These are phyloP conservation scores for Bufo gargarizans DNA, from an alignment of 2,113 vertebrate genomes.

Conservation along the genomic window DNA sequence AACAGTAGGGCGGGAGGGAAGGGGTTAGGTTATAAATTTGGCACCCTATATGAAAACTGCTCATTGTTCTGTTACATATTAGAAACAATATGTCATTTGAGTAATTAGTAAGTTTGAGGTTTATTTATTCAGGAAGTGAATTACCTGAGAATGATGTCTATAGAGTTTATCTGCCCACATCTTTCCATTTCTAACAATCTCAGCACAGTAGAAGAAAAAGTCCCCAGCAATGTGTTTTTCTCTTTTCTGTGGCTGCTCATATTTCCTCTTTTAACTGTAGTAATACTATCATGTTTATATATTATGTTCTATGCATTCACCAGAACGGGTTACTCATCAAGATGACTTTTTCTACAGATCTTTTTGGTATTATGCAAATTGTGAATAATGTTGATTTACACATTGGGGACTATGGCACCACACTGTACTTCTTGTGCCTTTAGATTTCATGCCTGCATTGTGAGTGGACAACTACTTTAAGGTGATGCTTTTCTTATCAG, in stretches of 20 bases:
- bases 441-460: no score
- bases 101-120: not conserved
- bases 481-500: no score
- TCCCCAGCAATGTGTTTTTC: not conserved
- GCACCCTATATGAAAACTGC: not conserved
- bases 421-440: no score
- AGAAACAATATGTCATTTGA: not conserved
- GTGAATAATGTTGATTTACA: not conserved
- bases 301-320: not conserved
- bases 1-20: no score
- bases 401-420: not conserved
- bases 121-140: not conserved
- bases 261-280: not conserved
- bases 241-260: not conserved
- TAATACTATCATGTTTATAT: not conserved
- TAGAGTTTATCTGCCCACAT: not conserved
- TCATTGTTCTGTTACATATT: not conserved
- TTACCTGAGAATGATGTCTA: not conserved
- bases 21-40: no score
- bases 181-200: slow-evolving; percentile 20
- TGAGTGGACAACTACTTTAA: no score
- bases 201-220: not conserved
- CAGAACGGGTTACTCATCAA: not conserved
- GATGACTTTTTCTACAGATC: not conserved
- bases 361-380: not conserved